These are phyloP conservation scores for Arbacia lixula DNA, from an alignment of 53 echinoderm and acorn worm genomes.

Conservation along the genomic window DNA sequence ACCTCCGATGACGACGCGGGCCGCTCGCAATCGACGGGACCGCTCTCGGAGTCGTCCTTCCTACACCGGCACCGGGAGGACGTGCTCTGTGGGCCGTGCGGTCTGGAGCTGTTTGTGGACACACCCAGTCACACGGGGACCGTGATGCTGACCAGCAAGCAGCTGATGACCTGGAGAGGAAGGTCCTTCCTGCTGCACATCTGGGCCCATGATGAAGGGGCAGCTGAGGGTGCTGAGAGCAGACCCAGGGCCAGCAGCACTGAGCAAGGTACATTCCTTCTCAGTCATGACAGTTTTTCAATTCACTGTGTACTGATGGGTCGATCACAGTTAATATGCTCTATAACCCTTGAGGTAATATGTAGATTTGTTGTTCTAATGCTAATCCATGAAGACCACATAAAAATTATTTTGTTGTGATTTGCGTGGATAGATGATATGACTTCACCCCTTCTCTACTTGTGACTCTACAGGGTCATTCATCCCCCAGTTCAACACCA, in stretches of 20 bases:
- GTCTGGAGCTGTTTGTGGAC: conserved; percentile 87
- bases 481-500: conserved; percentile 46
- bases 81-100: conserved; percentile 91
- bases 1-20: not conserved
- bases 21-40: conserved; percentile 13
- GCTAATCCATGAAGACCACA: too few relatives aligned
- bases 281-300: too few relatives aligned
- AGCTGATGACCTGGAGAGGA: conserved; percentile 81
- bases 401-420: too few relatives aligned
- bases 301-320: too few relatives aligned
- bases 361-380: too few relatives aligned
- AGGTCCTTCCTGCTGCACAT: conserved; percentile 96
- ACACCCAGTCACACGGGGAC: conserved; percentile 86
- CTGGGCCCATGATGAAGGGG: conserved; percentile 61
- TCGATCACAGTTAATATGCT: too few relatives aligned
- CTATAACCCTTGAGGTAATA: too few relatives aligned
- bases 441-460: too few relatives aligned
- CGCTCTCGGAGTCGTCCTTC: conserved; percentile 72
- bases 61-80: conserved; percentile 74
- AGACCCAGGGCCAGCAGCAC: conserved; percentile 14
- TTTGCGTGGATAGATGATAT: too few relatives aligned
- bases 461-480: conserved; percentile 45
- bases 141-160: conserved; percentile 89
- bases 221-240: conserved; percentile 29
- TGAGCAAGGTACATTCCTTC: conserved; percentile 35